These are phyloP conservation scores for Lonchura striata DNA, from an alignment of 2,113 vertebrate species.

Conservation along the genomic window DNA sequence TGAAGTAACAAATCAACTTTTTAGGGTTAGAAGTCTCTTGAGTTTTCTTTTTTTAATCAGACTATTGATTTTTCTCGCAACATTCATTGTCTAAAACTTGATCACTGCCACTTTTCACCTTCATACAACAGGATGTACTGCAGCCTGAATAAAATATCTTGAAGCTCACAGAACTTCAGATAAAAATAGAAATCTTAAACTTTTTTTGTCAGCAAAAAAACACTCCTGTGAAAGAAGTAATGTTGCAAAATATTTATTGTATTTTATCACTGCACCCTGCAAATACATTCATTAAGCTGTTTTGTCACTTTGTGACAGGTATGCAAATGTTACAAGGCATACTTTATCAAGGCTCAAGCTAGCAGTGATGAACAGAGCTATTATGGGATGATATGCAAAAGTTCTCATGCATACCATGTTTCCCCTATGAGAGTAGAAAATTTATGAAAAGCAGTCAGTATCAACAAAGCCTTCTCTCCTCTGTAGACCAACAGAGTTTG, in stretches of 20 bases:
- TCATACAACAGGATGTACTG: neutral
- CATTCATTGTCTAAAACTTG: slow-evolving; percentile 61
- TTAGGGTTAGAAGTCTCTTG: slow-evolving; percentile 68
- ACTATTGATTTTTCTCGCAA: slow-evolving; percentile 69
- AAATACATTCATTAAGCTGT: neutral
- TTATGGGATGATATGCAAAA: neutral
- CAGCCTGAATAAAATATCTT: slow-evolving; percentile 16
- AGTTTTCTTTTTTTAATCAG: slow-evolving; percentile 72
- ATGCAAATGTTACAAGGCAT: neutral
- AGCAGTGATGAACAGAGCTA: neutral
- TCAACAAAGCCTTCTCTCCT: neutral
- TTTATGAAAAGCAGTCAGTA: neutral
- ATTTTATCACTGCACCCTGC: neutral
- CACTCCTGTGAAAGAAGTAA: neutral
- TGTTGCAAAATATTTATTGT: neutral
- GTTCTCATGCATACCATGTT: neutral
- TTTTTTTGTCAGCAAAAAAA: neutral
- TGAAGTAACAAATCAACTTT: slow-evolving; percentile 72
- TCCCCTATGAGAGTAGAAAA: neutral
- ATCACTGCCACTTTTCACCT: slow-evolving; percentile 42
- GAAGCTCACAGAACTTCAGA: neutral
- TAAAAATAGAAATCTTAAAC: neutral
- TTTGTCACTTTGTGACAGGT: neutral
- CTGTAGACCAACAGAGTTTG: neutral
- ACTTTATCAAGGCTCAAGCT: neutral